phyloP scores from a whole-genome alignment of 1,140 invertebrate species.

The Metopolophium dirhodum region DNA sequence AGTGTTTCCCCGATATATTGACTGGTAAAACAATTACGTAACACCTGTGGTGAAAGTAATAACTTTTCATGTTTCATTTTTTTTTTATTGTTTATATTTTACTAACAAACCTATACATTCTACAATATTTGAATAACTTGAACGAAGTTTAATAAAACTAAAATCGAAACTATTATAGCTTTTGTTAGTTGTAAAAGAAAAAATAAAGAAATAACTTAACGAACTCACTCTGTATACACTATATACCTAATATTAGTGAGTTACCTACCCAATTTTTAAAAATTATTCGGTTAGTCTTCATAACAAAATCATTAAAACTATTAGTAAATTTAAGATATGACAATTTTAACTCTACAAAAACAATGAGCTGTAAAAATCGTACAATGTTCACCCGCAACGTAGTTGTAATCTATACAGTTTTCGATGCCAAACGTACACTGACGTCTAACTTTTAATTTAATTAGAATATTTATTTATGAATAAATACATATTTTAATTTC shows the following conservation, averaged over 20 bases:
- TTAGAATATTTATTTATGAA: no score
- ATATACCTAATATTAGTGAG: not conserved
- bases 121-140: not conserved
- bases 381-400: not conserved
- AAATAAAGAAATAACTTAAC: not conserved
- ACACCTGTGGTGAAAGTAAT: slow-evolving; percentile 5
- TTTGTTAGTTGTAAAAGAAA: not conserved
- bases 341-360: not conserved
- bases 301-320: not conserved
- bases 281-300: not conserved
- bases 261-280: not conserved
- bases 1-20: not conserved
- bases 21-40: not conserved
- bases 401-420: no score
- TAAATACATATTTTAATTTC: no score
- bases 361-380: not conserved
- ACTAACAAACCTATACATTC: not conserved
- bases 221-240: not conserved
- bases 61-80: slow-evolving; percentile 6
- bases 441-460: no score
- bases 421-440: no score
- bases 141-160: not conserved
- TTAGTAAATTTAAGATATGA: not conserved
- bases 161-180: not conserved
- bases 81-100: not conserved